Evolutionary conservation across 2,797 vertebrate species (phyloP).

Genomic region (Muraenolepis orangiensis): DNA sequence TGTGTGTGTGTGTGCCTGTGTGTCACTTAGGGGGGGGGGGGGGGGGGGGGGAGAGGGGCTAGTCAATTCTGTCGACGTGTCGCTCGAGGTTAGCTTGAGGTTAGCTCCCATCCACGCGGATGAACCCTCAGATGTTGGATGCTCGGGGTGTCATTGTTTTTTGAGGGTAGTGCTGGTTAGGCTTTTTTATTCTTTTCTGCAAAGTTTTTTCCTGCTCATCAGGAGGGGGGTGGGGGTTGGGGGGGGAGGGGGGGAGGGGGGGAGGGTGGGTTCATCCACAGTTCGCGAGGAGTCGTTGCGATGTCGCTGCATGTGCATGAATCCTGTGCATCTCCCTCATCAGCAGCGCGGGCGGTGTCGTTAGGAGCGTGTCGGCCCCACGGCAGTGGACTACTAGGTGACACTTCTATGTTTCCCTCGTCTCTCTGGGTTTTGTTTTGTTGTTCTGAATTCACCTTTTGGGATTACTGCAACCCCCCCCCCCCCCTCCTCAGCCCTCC

Average conservation of each 20-base stretch:
- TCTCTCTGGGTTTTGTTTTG: conserved; percentile 13
- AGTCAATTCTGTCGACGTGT: too few species aligned
- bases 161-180: not conserved
- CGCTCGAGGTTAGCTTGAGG: not conserved
- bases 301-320: conserved; percentile 55
- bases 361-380: conserved; percentile 50
- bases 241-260: too few species aligned
- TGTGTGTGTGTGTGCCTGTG: too few species aligned
- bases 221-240: too few species aligned
- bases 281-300: conserved; percentile 15
- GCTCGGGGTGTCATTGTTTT: not conserved
- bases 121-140: not conserved
- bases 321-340: conserved; percentile 30
- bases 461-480: not conserved
- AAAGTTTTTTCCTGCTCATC: not conserved
- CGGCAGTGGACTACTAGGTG: conserved; percentile 61
- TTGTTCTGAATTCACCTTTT: conserved; percentile 8
- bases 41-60: too few species aligned
- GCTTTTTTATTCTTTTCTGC: not conserved
- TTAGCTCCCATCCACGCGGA: not conserved
- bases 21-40: too few species aligned
- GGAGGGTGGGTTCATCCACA: not conserved
- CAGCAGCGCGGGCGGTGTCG: conserved; percentile 55
- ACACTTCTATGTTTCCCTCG: conserved; percentile 34
- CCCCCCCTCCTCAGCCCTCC: too few species aligned